phyloP scores from a whole-genome alignment of 2,888 invertebrate species.

The Ctena decussata region DNA sequence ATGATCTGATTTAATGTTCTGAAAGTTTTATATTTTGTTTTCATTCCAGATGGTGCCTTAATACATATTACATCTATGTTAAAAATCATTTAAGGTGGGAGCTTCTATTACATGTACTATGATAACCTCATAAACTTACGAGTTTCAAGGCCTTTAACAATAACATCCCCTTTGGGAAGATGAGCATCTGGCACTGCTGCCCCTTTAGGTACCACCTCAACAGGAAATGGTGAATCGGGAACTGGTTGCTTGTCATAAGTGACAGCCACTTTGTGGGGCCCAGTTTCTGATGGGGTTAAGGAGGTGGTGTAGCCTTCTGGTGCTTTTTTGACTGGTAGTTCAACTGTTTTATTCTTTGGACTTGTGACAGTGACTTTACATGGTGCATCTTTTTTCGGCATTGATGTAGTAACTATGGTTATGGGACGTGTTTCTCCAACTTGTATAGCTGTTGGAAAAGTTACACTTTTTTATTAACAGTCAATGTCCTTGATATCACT shows the following conservation, averaged over 20 bases:
- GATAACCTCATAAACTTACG: constrained; percentile 52
- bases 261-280: constrained; percentile 86
- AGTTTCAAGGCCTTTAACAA: constrained; percentile 61
- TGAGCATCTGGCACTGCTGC: constrained; percentile 29
- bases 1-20: no score
- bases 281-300: constrained; percentile 85
- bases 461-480: background rate
- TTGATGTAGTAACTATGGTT: constrained; percentile 59
- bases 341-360: constrained; percentile 88
- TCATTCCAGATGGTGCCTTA: no score
- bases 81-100: no score
- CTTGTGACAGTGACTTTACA: constrained; percentile 75
- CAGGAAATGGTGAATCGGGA: constrained; percentile 85
- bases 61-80: no score
- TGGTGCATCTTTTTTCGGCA: constrained; percentile 71
- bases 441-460: constrained; percentile 47
- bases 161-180: constrained; percentile 47
- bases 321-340: constrained; percentile 93
- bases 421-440: constrained; percentile 63
- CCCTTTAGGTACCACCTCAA: constrained; percentile 70
- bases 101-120: no score
- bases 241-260: constrained; percentile 84
- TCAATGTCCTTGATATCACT: no score
- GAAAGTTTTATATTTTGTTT: no score
- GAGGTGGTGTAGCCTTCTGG: constrained; percentile 90